Evolutionary conservation across 2,888 invertebrate species (phyloP).

Genomic region (Mesodorylaimus sp.): DNA sequence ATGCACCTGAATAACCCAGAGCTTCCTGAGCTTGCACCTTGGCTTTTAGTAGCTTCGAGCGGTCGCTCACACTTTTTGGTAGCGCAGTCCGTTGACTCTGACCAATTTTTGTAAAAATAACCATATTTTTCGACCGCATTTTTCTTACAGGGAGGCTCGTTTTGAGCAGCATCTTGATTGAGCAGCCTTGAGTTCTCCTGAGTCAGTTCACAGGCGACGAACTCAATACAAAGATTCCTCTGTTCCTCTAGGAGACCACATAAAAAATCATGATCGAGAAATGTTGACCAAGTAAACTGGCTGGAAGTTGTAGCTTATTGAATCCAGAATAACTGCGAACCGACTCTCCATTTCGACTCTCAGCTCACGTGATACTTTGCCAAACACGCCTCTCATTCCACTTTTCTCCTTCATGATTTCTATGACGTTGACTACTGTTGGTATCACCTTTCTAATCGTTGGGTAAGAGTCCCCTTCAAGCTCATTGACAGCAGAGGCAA

Average conservation of each 20-base stretch:
- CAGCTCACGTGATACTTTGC: background rate
- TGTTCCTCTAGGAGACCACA: background rate
- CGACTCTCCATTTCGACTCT: background rate
- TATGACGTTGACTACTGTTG: background rate
- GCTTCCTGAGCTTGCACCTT: background rate
- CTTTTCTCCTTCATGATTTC: background rate
- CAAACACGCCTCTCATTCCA: background rate
- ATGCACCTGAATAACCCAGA: no score
- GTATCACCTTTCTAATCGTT: background rate
- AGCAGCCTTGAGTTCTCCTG: no score
- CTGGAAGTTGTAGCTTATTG: background rate
- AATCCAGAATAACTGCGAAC: background rate
- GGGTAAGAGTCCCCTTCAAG: background rate
- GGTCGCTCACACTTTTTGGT: no score
- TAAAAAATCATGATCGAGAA: background rate
- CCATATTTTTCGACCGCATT: no score
- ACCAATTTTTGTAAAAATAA: no score
- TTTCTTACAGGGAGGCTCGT: no score
- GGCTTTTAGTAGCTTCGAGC: no score
- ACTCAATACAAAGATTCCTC: background rate
- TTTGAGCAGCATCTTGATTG: no score
- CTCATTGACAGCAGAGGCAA: background rate
- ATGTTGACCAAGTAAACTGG: background rate
- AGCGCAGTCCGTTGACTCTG: no score
- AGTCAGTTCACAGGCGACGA: background rate